phyloP scores from a whole-genome alignment of 2,797 vertebrate species.

The Trachurus trachurus region DNA sequence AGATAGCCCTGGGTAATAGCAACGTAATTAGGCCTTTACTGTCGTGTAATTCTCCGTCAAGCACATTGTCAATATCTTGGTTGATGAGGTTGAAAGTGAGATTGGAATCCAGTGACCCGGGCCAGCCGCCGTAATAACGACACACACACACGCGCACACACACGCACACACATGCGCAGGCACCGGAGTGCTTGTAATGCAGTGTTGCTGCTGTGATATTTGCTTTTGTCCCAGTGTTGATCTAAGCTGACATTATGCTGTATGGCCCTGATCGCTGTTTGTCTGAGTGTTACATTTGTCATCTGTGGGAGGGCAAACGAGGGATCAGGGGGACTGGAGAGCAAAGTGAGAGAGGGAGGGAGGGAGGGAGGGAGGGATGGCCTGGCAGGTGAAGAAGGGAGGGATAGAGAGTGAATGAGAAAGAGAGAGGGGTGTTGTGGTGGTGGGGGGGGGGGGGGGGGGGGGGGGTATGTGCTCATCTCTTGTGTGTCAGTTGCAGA shows the following conservation, averaged over 20 bases:
- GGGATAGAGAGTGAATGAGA: constrained; percentile 41
- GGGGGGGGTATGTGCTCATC: constrained; percentile 68
- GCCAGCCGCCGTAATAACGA: constrained; percentile 69
- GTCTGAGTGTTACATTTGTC: constrained; percentile 83
- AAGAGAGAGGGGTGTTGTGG: background rate
- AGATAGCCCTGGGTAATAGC: constrained; percentile 84
- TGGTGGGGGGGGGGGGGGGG: constrained; percentile 12
- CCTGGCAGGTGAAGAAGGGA: constrained; percentile 52
- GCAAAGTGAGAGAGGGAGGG: constrained; percentile 48
- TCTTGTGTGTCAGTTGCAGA: constrained; percentile 84
- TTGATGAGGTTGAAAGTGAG: constrained; percentile 84
- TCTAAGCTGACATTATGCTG: constrained; percentile 83
- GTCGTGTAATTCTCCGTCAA: constrained; percentile 86
- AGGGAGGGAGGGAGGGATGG: constrained; percentile 1
- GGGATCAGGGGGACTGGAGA: constrained; percentile 70
- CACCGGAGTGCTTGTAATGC: constrained; percentile 61
- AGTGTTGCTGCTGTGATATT: constrained; percentile 80
- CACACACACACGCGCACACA: constrained; percentile 21
- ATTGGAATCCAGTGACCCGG: constrained; percentile 83
- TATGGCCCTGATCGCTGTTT: constrained; percentile 79
- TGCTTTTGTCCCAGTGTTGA: constrained; percentile 81
- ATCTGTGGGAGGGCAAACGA: constrained; percentile 76
- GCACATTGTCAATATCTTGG: constrained; percentile 86
- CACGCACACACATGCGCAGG: constrained; percentile 14
- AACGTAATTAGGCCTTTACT: constrained; percentile 87